Evolutionary conservation across 2,113 vertebrate species (phyloP).

Genomic region (Entelurus aequoreus): DNA sequence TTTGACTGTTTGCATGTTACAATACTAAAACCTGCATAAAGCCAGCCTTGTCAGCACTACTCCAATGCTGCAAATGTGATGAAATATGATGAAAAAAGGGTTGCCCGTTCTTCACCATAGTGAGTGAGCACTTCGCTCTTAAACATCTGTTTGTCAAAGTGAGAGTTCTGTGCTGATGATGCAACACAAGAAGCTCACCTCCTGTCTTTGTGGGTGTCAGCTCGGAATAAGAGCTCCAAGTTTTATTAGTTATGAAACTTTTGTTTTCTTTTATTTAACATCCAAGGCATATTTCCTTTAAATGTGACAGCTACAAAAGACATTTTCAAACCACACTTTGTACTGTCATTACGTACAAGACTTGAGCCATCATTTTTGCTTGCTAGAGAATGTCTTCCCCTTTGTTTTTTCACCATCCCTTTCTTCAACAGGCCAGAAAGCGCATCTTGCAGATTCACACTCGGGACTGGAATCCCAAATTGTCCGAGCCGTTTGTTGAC

Average conservation of each 20-base stretch:
- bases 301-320: neutral
- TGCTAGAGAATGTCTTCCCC: neutral
- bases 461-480: constrained; percentile 92
- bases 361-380: neutral
- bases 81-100: constrained; percentile 30
- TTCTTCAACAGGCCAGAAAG: constrained; percentile 85
- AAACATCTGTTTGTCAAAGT: constrained; percentile 26
- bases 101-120: constrained; percentile 8
- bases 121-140: constrained; percentile 27
- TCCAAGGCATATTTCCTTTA: neutral
- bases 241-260: neutral
- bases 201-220: neutral
- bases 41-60: no score
- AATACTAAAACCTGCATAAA: neutral
- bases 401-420: neutral
- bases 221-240: neutral
- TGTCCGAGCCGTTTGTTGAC: constrained; percentile 88
- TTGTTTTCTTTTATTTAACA: neutral
- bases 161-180: constrained; percentile 12
- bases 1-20: neutral
- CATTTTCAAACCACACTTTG: neutral
- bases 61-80: constrained; percentile 19
- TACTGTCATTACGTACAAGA: neutral
- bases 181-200: constrained; percentile 1
- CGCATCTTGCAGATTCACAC: constrained; percentile 98